A percentile compares a stretch with the other conserved stretches of the same genome.
phyloP scores from a whole-genome alignment of 2,797 vertebrate genomes.

The Falco biarmicus region DNA sequence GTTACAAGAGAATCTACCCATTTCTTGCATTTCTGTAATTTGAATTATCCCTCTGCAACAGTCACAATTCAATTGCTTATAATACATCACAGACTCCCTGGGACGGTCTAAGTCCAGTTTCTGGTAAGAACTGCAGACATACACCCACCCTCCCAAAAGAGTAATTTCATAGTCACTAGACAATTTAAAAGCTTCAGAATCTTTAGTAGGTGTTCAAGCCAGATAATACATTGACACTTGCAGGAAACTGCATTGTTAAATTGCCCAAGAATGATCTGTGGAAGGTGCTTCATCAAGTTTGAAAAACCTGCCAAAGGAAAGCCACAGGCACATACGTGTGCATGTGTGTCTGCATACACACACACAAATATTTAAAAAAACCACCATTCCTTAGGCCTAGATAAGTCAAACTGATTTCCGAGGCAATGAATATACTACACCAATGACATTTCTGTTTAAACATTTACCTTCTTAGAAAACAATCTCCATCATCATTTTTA shows the following conservation, averaged over 20 bases:
- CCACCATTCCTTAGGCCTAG: neutral
- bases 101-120: neutral
- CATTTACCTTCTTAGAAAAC: neutral
- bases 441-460: neutral
- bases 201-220: neutral
- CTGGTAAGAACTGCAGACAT: neutral
- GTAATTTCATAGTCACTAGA: neutral
- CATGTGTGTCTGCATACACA: accelerated
- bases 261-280: neutral
- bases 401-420: neutral
- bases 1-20: neutral
- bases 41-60: neutral
- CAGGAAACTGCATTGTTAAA: neutral
- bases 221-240: neutral
- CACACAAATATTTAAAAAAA: neutral
- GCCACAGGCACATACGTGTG: accelerated
- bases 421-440: neutral
- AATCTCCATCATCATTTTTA: neutral
- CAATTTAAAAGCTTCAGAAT: neutral
- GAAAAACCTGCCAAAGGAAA: neutral
- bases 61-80: neutral
- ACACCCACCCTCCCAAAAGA: neutral
- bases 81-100: neutral
- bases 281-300: neutral
- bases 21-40: neutral